Base-by-base conservation (phyloP, 2,888 invertebrate species). In the Charanyca ferruginea region DNA sequence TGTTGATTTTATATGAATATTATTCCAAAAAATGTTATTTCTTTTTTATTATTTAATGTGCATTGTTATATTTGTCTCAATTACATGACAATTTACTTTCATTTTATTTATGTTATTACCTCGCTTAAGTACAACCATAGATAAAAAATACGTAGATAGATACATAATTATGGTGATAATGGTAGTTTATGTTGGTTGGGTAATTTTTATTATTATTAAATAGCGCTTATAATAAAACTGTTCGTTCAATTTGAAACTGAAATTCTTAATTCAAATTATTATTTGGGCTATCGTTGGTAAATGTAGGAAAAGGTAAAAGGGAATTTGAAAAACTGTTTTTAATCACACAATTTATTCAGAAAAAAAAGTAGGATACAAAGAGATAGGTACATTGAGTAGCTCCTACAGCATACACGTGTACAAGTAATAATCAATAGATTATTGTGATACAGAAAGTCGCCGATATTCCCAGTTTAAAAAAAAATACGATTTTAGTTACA, bases 211-310 rank as follows among this genome's bases (percentile, higher is more conserved):
- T 48, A 48, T 16, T 45, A 23, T 18, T 49, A 28, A 45, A 22
- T 38, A 28, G 32, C 22, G 13, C 45, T 51, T 53, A 57, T 23
- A 38, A 44, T 32, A 9, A 23, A 35, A 49, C 18, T 38, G 54
- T 68, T 65, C 48, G 61, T 70, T 70, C 25, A 70, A 53, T 65
- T 66, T 0, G 20, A 42, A 69, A 66, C 70, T 61, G 65, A 51
- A 74, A n/a, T 51, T 45, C 1, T 47, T 28, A 42, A 3, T 32
- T 51, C 13, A 28, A 20, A 8, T n/a, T 25, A 3, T 1, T 18
- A 25, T 28, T 52, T 41, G 41, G 41, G 7, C 5, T 11, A 4
- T 42, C 0, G 20, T 25, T 23, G 25, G n/a, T 20, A 20, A 25
- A 28, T 28, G 9, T 9, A 22, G 3, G 7, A 49, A n/a, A n/a